Evolutionary conservation across 2,113 vertebrate genomes (phyloP).

Genomic region (Lipophrys pholis): DNA sequence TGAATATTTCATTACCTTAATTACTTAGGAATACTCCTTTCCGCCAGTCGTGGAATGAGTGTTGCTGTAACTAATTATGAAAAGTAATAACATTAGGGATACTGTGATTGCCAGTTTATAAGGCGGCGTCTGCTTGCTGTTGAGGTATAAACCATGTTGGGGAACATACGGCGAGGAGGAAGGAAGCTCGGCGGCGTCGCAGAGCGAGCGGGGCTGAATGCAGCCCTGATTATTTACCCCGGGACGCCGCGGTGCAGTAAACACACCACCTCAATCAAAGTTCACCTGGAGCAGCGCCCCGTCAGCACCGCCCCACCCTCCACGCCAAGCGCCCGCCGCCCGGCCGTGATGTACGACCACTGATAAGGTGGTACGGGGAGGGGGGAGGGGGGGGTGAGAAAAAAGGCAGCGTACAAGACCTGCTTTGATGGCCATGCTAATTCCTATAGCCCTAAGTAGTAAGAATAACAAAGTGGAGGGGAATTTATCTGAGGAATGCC

Average conservation of each 20-base stretch:
- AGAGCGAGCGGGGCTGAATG: too few species aligned
- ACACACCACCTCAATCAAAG: too few species aligned
- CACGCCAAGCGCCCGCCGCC: too few species aligned
- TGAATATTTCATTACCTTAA: constrained; percentile 99
- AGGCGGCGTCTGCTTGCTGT: constrained; percentile 66
- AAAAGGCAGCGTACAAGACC: constrained; percentile 65
- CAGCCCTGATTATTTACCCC: too few species aligned
- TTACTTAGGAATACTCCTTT: constrained; percentile 98
- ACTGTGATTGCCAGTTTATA: constrained; percentile 91
- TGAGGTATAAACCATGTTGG: constrained; percentile 71
- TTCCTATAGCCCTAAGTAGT: constrained; percentile 79
- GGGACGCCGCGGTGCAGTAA: too few species aligned
- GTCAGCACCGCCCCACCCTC: too few species aligned
- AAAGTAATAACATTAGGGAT: constrained; percentile 95
- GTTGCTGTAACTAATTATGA: constrained; percentile 99
- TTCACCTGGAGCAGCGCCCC: too few species aligned
- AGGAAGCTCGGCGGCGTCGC: constrained; percentile 38
- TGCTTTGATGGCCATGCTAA: constrained; percentile 80
- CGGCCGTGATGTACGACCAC: constrained; percentile 69
- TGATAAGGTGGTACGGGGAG: constrained; percentile 49
- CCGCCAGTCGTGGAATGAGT: constrained; percentile 95
- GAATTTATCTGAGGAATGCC: constrained; percentile 83
- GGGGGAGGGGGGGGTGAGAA: constrained; percentile 38
- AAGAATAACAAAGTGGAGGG: constrained; percentile 80
- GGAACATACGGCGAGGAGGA: constrained; percentile 46